Evolutionary conservation across 2,113 vertebrate genomes (phyloP).

Genomic region (Malurus elegans): DNA sequence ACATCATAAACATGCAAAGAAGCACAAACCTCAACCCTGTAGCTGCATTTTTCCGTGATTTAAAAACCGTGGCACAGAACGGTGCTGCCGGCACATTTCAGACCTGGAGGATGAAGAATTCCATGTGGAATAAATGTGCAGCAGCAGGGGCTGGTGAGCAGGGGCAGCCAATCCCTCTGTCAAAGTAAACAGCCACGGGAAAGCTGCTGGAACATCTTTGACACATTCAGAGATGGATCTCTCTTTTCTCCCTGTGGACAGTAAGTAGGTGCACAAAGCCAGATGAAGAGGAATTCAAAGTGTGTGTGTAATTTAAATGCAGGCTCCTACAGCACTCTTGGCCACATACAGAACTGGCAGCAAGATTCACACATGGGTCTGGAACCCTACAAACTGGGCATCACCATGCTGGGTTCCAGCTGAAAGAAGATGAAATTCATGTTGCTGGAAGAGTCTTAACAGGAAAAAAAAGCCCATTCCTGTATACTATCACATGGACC

Average conservation of each 20-base stretch:
- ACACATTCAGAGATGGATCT: not conserved
- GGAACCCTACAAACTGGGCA: not conserved
- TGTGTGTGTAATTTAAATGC: accelerated
- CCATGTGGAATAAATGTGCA: not conserved
- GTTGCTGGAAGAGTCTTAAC: not conserved
- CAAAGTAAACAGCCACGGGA: not conserved
- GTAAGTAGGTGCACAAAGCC: not conserved
- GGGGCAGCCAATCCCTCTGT: not conserved
- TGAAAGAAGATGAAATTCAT: not conserved
- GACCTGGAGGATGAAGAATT: not conserved
- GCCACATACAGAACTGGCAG: not conserved
- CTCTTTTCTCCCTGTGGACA: not conserved
- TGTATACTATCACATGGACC: not conserved
- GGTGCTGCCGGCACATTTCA: not conserved
- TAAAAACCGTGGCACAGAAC: not conserved
- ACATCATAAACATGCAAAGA: not conserved
- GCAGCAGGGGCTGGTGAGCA: not conserved
- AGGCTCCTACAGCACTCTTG: not conserved
- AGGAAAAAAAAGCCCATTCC: not conserved
- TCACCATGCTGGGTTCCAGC: not conserved
- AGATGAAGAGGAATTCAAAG: not conserved
- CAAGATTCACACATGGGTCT: not conserved
- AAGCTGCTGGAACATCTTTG: not conserved
- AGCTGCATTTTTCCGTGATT: not conserved
- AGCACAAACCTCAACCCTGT: not conserved